Evolutionary conservation across 2,797 vertebrate genomes (phyloP).

Genomic region (Malurus leucopterus): DNA sequence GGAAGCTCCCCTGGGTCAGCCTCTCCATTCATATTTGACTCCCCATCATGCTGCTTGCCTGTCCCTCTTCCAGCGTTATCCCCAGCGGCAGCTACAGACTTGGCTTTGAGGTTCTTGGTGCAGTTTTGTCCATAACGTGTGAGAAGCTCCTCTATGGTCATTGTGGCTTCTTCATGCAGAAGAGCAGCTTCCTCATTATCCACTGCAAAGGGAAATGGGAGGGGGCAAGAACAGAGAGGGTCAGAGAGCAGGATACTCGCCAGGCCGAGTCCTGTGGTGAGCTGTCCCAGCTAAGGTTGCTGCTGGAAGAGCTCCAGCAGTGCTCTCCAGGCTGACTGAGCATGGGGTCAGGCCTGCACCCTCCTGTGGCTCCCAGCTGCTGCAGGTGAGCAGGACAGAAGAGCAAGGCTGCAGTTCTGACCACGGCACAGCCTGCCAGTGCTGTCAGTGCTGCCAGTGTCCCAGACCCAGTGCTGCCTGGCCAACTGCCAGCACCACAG

Average conservation of each 20-base stretch:
- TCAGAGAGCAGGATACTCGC: neutral
- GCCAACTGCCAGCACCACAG: neutral
- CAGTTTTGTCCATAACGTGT: slow-evolving; percentile 94
- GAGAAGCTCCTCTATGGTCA: slow-evolving; percentile 97
- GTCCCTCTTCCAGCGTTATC: slow-evolving; percentile 54
- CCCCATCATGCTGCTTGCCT: slow-evolving; percentile 67
- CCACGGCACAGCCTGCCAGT: neutral
- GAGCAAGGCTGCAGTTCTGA: neutral
- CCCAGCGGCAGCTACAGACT: slow-evolving; percentile 61
- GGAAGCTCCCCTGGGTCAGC: slow-evolving; percentile 71
- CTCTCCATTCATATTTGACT: slow-evolving; percentile 81
- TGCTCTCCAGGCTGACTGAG: neutral
- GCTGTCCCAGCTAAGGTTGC: neutral
- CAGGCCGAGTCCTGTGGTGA: rapidly evolving
- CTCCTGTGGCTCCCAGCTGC: neutral
- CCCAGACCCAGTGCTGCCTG: neutral
- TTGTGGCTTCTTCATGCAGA: slow-evolving; percentile 95
- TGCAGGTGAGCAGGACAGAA: neutral
- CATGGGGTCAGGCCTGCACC: neutral
- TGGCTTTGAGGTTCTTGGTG: slow-evolving; percentile 79
- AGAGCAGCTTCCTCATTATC: slow-evolving; percentile 95
- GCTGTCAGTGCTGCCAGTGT: too few relatives aligned
- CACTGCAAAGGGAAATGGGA: slow-evolving; percentile 70
- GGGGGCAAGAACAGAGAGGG: neutral
- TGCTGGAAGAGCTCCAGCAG: neutral